Base-by-base conservation (phyloP, 2,113 vertebrate genomes). In the Myodes glareolus region DNA sequence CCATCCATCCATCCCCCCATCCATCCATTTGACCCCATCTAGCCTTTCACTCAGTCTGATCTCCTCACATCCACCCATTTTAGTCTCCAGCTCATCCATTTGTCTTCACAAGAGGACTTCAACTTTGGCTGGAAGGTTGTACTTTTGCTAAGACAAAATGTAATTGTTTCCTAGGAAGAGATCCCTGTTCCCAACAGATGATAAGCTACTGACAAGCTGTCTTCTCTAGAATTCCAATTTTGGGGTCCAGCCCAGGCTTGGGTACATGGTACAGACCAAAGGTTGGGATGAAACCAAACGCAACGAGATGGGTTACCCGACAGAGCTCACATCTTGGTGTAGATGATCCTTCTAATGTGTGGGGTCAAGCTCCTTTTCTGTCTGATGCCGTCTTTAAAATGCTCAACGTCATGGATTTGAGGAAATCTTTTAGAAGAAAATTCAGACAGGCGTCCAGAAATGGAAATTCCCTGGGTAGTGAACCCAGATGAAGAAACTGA, bases 381-480 rank as follows among this genome's bases (percentile, higher is more conserved):
- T 58, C 70, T 33, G 67, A 29, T 36, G 65, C 45, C 31, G 16
- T 76, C 91, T 94, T 92, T 45, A 86, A 92, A 91, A 67, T 78
- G 63, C 31, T 94, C 50, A 14, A 14, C 11, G 70, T n/a, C 29
- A 88, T 29, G 55, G 47, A 84, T 63, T 39, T 67, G 90, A 90
- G 61, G 90, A 87, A 45, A 67, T 47, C 25, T 88, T 88, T 92
- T 87, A 94, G 31, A 25, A 76, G 50, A 89, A 88, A 47, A 58
- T 70, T 63, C n/a, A 94, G 58, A 80, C 27, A 87, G 70, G 16
- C 7, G 73, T 68, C 27, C 42, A 81, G 90, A 93, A 90, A 78
- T n/a, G 27, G 16, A 88, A 81, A 47, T n/a, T 27, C 12, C 16
- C 10, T 73, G 55, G 68, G 23, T 6, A 21, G 25, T 93, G 7